phyloP scores from a whole-genome alignment of 1,140 invertebrate genomes.

The Epicauta chinensis region DNA sequence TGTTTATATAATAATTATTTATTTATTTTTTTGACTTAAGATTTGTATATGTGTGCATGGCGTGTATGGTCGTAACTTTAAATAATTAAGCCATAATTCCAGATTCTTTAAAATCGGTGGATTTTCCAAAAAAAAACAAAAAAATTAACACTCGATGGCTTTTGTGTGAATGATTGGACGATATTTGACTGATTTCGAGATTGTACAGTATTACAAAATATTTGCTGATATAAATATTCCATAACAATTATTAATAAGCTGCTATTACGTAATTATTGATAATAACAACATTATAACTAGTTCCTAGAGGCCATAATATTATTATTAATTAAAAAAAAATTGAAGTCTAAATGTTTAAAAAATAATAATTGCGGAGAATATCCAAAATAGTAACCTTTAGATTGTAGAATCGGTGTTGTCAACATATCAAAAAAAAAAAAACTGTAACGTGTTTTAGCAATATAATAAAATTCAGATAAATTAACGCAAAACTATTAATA shows the following conservation, averaged over 20 bases:
- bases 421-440: constrained; percentile 41
- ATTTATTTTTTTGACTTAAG: background rate
- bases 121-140: no score
- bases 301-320: constrained; percentile 30
- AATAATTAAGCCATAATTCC: no score
- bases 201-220: constrained; percentile 34
- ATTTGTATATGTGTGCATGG: background rate
- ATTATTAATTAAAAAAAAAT: constrained; percentile 2
- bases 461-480: constrained; percentile 3
- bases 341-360: constrained; percentile 26
- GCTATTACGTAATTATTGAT: constrained; percentile 5
- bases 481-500: no score
- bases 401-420: constrained; percentile 34
- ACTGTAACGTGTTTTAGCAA: constrained; percentile 32
- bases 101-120: no score
- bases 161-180: constrained; percentile 5
- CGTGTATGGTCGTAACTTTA: constrained; percentile 1
- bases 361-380: constrained; percentile 10
- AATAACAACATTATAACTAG: constrained; percentile 23
- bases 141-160: no score
- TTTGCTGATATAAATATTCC: constrained; percentile 29
- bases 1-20: background rate
- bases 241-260: constrained; percentile 17
- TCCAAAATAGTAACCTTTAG: constrained; percentile 15
- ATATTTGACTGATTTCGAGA: constrained; percentile 5